phyloP scores from a whole-genome alignment of 1,140 invertebrate species.

The Aphaenogaster ashmeadi region DNA sequence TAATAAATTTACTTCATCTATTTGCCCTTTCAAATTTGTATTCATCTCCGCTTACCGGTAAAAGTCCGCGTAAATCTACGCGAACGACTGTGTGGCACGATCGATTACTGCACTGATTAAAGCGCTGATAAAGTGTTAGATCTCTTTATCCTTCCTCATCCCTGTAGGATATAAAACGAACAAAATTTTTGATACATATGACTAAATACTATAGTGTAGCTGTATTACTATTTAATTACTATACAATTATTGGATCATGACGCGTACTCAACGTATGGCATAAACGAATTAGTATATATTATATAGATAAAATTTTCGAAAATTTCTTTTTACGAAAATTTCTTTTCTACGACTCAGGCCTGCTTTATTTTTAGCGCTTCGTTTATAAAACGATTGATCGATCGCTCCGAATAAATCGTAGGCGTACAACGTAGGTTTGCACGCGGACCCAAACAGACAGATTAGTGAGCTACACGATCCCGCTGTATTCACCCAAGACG shows the following conservation, averaged over 20 bases:
- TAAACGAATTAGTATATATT: constrained; percentile 15
- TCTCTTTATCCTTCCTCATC: neutral
- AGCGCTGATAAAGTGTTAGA: neutral
- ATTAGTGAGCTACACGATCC: constrained; percentile 47
- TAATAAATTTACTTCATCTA: neutral
- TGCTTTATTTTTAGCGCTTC: neutral
- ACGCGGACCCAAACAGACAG: neutral
- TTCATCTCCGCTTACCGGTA: neutral
- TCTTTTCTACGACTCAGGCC: neutral
- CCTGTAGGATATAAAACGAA: neutral
- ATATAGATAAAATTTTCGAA: neutral
- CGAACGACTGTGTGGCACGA: neutral
- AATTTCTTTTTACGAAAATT: constrained; percentile 11
- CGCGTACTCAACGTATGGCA: neutral
- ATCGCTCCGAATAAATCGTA: constrained; percentile 30
- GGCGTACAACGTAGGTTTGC: neutral
- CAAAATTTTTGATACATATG: constrained; percentile 10
- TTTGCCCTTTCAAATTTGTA: constrained; percentile 19
- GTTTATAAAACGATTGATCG: neutral
- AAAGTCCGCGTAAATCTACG: constrained; percentile 11
- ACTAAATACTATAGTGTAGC: neutral
- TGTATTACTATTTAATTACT: neutral
- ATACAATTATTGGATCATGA: neutral
- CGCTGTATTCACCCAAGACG: constrained; percentile 57
- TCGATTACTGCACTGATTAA: constrained; percentile 23